Conservation (phyloP, 2,113 vertebrate genomes). For the Megaceryle maxima region DNA sequence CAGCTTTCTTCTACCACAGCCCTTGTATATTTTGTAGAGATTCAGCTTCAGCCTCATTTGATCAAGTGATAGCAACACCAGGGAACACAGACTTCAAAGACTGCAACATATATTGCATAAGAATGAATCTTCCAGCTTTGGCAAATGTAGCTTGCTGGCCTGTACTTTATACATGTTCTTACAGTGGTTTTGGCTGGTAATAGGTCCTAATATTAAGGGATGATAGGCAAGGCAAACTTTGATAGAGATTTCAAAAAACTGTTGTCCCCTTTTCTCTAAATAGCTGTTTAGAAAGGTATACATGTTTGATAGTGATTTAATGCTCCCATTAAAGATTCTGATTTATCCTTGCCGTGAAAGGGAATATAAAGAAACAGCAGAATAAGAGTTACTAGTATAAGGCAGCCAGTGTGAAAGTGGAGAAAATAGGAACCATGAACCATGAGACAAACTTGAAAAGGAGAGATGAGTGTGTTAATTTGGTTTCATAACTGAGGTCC, state of each 20-base stretch:
- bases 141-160: neutral
- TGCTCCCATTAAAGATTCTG: fast-evolving
- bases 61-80: neutral
- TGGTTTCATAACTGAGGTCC: neutral
- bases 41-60: neutral
- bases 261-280: neutral
- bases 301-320: neutral
- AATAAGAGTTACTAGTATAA: neutral
- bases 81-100: neutral
- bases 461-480: neutral
- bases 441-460: fast-evolving
- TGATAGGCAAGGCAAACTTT: neutral
- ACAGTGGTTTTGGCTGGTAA: no score
- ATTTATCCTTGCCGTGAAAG: neutral
- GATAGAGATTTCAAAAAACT: neutral
- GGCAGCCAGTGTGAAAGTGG: neutral
- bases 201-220: fast-evolving
- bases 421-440: fast-evolving
- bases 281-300: neutral
- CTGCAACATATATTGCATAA: neutral
- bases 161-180: neutral
- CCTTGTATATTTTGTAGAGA: neutral
- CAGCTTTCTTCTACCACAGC: neutral
- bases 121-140: neutral
- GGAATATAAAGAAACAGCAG: neutral